phyloP scores from a whole-genome alignment of 2,888 invertebrate genomes.

The Pandemis corylana region DNA sequence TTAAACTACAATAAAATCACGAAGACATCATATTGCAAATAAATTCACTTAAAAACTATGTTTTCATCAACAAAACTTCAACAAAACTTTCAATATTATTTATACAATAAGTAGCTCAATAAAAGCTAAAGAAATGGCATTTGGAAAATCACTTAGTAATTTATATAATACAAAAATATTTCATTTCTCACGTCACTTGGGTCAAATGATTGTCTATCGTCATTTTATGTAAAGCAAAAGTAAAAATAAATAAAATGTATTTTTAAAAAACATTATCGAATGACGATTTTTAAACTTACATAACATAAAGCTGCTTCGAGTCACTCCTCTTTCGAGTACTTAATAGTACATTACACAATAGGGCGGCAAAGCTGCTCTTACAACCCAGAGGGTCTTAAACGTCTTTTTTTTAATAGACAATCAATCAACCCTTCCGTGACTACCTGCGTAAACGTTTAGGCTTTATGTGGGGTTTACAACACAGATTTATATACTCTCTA shows the following conservation, averaged over 20 bases:
- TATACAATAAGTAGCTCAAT: conserved; percentile 69
- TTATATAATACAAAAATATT: conserved; percentile 55
- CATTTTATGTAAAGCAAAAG: not conserved
- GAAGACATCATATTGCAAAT: conserved; percentile 36
- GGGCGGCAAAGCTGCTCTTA: not conserved
- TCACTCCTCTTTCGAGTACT: not conserved
- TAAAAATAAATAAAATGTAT: not conserved
- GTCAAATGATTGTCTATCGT: conserved; percentile 60
- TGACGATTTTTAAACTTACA: not conserved
- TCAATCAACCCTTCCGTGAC: conserved; percentile 47
- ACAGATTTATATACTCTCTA: conserved; percentile 39
- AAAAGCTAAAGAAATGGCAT: conserved; percentile 77
- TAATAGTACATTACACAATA: too few relatives aligned
- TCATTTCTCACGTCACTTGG: conserved; percentile 53
- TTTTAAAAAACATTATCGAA: not conserved
- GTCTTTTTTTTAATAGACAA: conserved; percentile 42
- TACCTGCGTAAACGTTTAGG: conserved; percentile 40
- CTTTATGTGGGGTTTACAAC: conserved; percentile 35
- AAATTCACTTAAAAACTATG: conserved; percentile 32
- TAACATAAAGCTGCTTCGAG: not conserved
- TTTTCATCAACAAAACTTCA: conserved; percentile 51
- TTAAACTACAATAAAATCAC: conserved; percentile 19
- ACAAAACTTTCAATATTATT: conserved; percentile 48
- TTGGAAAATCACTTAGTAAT: conserved; percentile 66
- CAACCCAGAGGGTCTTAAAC: not conserved